A percentile compares a stretch with the other conserved stretches of the same genome.
Evolutionary conservation across 1,140 invertebrate species (phyloP).

Genomic region (Eriosoma lanigerum): DNA sequence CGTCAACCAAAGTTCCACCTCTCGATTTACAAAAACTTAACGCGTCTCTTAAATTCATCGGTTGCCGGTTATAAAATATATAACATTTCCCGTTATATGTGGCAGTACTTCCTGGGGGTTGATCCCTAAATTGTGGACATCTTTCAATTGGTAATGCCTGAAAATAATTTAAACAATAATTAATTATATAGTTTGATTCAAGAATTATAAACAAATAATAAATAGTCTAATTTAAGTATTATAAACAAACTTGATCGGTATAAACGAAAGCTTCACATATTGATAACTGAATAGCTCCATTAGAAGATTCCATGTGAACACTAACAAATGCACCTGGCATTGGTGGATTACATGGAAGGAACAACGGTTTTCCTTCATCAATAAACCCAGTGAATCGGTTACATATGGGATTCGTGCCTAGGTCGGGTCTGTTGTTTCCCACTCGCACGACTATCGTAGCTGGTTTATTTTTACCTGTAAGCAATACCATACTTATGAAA

Average conservation of each 20-base stretch:
- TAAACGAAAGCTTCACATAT: conserved; percentile 96
- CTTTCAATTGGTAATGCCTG: conserved; percentile 86
- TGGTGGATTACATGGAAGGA: conserved; percentile 89
- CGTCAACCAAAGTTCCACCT: conserved; percentile 83
- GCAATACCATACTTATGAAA: background rate
- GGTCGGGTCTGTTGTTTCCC: conserved; percentile 90
- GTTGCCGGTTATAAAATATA: conserved; percentile 89
- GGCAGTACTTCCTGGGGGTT: conserved; percentile 86
- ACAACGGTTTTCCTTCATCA: conserved; percentile 88
- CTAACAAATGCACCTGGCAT: conserved; percentile 94
- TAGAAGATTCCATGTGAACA: conserved; percentile 77
- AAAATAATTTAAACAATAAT: conserved; percentile 33
- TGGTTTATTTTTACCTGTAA: conserved; percentile 66
- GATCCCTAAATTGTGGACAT: conserved; percentile 88
- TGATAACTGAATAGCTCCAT: conserved; percentile 72
- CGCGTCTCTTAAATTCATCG: conserved; percentile 77
- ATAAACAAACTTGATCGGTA: conserved; percentile 74
- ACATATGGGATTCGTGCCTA: conserved; percentile 90
- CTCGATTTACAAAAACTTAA: conserved; percentile 77
- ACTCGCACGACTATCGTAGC: conserved; percentile 88
- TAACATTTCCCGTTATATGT: conserved; percentile 97
- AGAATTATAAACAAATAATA: conserved; percentile 56
- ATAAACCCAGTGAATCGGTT: conserved; percentile 83
- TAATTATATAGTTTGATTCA: background rate
- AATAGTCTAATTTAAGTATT: background rate